Evolutionary conservation across 2,797 vertebrate genomes (phyloP).

Genomic region (Coranthus polyacanthus): DNA sequence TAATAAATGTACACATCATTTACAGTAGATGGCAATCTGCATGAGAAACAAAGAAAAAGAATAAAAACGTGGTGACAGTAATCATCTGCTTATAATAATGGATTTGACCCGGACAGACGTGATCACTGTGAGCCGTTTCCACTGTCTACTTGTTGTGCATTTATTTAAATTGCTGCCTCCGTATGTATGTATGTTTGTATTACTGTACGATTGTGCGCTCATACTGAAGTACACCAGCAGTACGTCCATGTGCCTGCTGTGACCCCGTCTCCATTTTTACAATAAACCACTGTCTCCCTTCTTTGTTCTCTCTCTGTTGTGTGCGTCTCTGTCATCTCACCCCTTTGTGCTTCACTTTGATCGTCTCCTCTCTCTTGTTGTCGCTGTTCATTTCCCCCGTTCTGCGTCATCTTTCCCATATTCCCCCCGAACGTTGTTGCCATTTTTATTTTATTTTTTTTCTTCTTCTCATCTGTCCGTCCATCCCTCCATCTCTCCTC

Average conservation of each 20-base stretch:
- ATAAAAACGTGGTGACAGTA: too few relatives aligned
- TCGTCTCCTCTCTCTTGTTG: slow-evolving; percentile 29
- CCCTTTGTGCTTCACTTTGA: slow-evolving; percentile 41
- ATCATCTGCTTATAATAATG: too few relatives aligned
- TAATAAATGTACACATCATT: too few relatives aligned
- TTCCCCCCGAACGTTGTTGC: slow-evolving; percentile 14
- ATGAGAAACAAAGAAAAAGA: too few relatives aligned
- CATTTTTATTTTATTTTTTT: slow-evolving; percentile 24
- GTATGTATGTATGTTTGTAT: slow-evolving; percentile 13
- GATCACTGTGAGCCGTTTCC: not conserved
- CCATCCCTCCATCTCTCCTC: slow-evolving; percentile 70
- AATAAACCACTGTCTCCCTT: slow-evolving; percentile 9
- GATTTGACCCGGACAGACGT: too few relatives aligned
- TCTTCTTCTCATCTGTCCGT: slow-evolving; percentile 48
- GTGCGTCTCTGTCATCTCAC: slow-evolving; percentile 15
- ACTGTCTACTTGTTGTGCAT: not conserved
- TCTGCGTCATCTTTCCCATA: not conserved
- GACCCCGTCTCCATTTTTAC: slow-evolving; percentile 12
- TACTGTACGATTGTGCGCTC: too few relatives aligned
- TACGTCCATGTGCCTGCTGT: slow-evolving; percentile 2
- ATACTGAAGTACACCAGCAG: slow-evolving; percentile 15
- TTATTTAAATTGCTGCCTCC: not conserved
- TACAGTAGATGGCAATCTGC: too few relatives aligned
- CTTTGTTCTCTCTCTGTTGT: slow-evolving; percentile 44
- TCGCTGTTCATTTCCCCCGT: slow-evolving; percentile 6